Evolutionary conservation across 2,113 vertebrate species (phyloP).

Genomic region (Ginglymostoma cirratum): DNA sequence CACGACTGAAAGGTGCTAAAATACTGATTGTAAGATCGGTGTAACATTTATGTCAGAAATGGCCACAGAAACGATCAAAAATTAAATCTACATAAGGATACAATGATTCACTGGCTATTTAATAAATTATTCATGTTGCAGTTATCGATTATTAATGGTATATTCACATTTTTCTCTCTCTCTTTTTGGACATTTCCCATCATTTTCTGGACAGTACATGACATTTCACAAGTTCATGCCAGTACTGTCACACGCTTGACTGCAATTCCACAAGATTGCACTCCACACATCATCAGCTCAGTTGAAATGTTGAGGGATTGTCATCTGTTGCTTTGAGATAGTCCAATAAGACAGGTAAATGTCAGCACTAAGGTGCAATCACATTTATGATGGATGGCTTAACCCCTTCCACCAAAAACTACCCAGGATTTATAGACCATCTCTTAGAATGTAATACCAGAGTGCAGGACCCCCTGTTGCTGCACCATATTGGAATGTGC

Average conservation of each 20-base stretch:
- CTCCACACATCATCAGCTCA: conserved; percentile 32
- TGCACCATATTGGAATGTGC: conserved; percentile 13
- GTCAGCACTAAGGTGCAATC: conserved; percentile 32
- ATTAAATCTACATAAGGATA: conserved; percentile 26
- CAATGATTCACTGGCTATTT: conserved; percentile 13
- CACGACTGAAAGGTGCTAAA: background rate
- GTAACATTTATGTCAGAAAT: conserved; percentile 23
- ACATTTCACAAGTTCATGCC: conserved; percentile 24
- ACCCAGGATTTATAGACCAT: too few relatives aligned
- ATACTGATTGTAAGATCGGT: background rate
- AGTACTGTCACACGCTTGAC: conserved; percentile 25
- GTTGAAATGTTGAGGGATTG: conserved; percentile 35
- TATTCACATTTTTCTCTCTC: conserved; percentile 23
- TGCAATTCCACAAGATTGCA: conserved; percentile 29
- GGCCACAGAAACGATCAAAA: background rate
- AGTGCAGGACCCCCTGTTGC: background rate
- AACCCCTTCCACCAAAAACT: conserved; percentile 25
- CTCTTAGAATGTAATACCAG: background rate
- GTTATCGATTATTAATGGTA: conserved; percentile 33
- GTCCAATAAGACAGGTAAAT: conserved; percentile 36
- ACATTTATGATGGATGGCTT: conserved; percentile 32
- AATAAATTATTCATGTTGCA: conserved; percentile 23
- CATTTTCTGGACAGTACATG: conserved; percentile 35
- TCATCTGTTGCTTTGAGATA: conserved; percentile 30
- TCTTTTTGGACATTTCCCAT: conserved; percentile 25